A percentile compares a stretch with the other conserved stretches of the same genome.
These are phyloP conservation scores for Halichoerus grypus DNA, from an alignment of 2,113 vertebrate genomes.

Conservation along the genomic window DNA sequence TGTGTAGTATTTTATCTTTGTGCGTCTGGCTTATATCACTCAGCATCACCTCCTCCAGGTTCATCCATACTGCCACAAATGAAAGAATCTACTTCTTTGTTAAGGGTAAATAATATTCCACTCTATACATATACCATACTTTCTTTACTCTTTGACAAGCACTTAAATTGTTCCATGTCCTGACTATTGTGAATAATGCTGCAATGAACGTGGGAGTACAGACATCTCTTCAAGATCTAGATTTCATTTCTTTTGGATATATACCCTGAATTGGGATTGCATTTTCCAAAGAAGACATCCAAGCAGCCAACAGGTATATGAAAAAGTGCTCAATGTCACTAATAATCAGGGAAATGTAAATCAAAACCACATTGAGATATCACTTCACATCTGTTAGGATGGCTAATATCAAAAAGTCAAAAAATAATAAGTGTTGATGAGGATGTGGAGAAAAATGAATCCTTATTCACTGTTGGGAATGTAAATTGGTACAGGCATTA, in stretches of 20 bases:
- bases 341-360: background rate
- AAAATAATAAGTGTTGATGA: background rate
- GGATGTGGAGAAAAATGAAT: background rate
- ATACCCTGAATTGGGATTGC: background rate
- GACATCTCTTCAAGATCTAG: background rate
- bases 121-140: background rate
- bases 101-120: background rate
- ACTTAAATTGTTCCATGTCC: background rate
- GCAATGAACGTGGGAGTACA: background rate
- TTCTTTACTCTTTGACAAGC: background rate
- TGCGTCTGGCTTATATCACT: background rate
- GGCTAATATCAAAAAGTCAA: background rate
- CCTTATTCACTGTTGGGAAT: background rate
- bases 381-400: background rate
- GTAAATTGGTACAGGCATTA: background rate
- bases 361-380: background rate
- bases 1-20: background rate
- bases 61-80: background rate
- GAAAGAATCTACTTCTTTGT: background rate
- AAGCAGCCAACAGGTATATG: background rate
- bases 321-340: background rate
- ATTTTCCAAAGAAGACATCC: slow-evolving; percentile 23
- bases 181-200: background rate
- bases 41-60: background rate
- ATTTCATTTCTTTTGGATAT: slow-evolving; percentile 5